Base-by-base conservation (phyloP, 2,113 vertebrate genomes). In the Plotosus lineatus region DNA sequence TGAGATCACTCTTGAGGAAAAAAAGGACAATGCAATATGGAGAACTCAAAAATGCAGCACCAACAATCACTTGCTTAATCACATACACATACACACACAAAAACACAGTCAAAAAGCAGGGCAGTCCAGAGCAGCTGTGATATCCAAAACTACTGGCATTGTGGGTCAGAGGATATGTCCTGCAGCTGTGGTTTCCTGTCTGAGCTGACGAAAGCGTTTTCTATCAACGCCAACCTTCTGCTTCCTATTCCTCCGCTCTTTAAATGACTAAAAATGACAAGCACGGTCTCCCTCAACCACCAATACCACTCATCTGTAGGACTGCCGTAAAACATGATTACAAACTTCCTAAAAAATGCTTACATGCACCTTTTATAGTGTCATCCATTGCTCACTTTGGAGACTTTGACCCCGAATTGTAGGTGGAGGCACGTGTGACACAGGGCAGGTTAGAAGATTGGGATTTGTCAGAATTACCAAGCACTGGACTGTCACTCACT, bases 121-220 rank as follows among this genome's bases (percentile, higher is more conserved):
- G 77, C 72, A 74, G 75, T 60, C 61, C 61, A 84, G 75, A 68
- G 61, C 84, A 87, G 92, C 90, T 93, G 90, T 86, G 81, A 77
- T 48, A 83, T 74, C 83, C 87, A 74, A 68, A 83, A 85, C 81
- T 88, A 79, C 73, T 82, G 86, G 86, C 90, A 86, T 86, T 90
- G 85, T 82, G 86, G 87, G 89, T 89, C 91, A 88, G 84, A 89
- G 87, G 89, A 91, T 89, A 91, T 81, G 85, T 90, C 86, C 87
- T 90, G 87, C 92, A 93, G 92, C 91, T 93, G 92, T 85, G 88
- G 87, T 88, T 93, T 93, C 90, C 93, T 89, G 88, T 91, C 89
- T 78, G 58, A 60, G 83, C 69, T 91, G 91, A 90, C 78, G 81
- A 92, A 90, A 92, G 88, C 85, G 87, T 83, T 82, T 83, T 89